Base-by-base conservation (phyloP, 2,797 vertebrate genomes). In the Limosa lapponica region DNA sequence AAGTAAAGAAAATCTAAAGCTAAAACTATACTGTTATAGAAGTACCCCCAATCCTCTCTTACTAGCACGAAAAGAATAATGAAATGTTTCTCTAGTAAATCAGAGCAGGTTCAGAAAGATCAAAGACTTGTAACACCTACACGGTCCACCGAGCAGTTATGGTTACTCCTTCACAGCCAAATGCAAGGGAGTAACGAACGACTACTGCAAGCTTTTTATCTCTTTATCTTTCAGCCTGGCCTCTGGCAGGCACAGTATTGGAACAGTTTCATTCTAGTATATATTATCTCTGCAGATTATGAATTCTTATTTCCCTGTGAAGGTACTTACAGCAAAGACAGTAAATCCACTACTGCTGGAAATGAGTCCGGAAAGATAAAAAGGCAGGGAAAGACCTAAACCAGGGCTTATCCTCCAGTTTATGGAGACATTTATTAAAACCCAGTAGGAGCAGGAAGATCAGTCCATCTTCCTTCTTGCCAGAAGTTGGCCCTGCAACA, bases 201-300 rank as follows among this genome's bases (percentile, higher is more conserved):
- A 82, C 44, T 52, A 30, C 66, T 51, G 51, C n/a, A 89, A 90
- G 77, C 78, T 78, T 88, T 92, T 17, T 52, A 90, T 70, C 77
- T 92, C 92, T 77, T 80, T 82, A 89, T 90, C 92, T 93, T 69
- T 84, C 78, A 72, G 77, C 36, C 54, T 84, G 71, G 88, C 55
- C 81, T 82, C 78, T 97, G 94, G 89, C 94, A 96, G 89, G 37
- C 55, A 92, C 80, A 72, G 43, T 80, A 90, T 77, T 90, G 86
- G 83, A 95, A 87, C 67, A 59, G 37, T 89, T 96, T 87, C 86
- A 77, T 71, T 59, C 81, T 23, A 89, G 43, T 82, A 77, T 85
- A 57, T 95, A 92, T 85, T 92, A 94, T 66, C 89, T 89, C 90
- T 84, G 87, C 37, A 84, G 90, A 80, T 92, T 73, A 91, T 93